A percentile compares a stretch with the other conserved stretches of the same genome.
These are phyloP conservation scores for Junco hyemalis DNA, from an alignment of 2,113 vertebrate species.

Conservation along the genomic window DNA sequence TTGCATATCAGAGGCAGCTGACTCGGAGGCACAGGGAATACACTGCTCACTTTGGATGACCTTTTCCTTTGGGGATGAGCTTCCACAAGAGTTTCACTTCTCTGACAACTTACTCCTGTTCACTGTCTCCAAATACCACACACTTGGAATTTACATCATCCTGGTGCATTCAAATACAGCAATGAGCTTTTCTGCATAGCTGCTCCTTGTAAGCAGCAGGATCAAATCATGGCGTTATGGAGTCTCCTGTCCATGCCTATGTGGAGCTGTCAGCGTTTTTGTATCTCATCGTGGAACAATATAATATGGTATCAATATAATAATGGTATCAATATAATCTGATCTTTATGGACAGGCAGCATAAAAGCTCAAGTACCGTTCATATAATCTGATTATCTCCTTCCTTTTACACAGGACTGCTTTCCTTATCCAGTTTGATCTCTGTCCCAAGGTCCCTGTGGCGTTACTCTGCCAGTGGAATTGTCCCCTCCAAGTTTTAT, in stretches of 20 bases:
- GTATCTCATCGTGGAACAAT: neutral
- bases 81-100: neutral
- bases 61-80: neutral
- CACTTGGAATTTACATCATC: neutral
- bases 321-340: neutral
- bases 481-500: neutral
- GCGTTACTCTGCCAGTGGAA: neutral
- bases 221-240: rapidly evolving
- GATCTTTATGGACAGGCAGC: neutral
- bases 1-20: slow-evolving; percentile 39
- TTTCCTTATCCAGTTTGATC: slow-evolving; percentile 13
- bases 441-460: slow-evolving; percentile 34
- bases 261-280: slow-evolving; percentile 23
- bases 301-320: neutral
- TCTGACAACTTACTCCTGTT: neutral
- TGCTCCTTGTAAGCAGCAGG: neutral
- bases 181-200: neutral
- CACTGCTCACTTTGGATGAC: neutral
- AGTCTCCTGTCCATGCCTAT: neutral
- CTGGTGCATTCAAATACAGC: neutral
- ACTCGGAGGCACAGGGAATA: neutral
- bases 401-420: neutral
- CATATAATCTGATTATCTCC: slow-evolving; percentile 8
- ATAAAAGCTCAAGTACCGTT: neutral
- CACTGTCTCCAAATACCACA: neutral